Conservation (phyloP, 2,113 vertebrate genomes). For the Arvicanthis niloticus region DNA sequence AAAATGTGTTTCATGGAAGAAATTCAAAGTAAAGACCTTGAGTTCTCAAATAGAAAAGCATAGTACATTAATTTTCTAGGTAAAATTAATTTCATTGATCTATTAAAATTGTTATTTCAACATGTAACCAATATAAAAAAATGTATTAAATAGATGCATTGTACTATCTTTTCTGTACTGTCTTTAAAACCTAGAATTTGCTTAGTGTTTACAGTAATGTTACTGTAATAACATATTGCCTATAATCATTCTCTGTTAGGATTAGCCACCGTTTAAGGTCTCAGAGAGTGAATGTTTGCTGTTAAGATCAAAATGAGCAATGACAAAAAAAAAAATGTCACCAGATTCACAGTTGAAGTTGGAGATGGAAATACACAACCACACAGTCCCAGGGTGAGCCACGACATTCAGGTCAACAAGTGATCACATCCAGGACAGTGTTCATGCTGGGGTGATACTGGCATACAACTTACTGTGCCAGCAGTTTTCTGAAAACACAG, state of each 20-base stretch:
- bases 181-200: neutral
- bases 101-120: neutral
- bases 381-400: no score
- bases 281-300: neutral
- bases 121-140: neutral
- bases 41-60: neutral
- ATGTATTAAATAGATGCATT: neutral
- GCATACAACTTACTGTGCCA: neutral
- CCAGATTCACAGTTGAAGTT: neutral
- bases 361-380: neutral
- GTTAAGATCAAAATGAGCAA: neutral
- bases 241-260: neutral
- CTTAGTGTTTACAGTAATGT: neutral
- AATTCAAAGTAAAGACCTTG: conserved; percentile 30
- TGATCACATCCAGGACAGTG: neutral
- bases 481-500: neutral
- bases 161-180: neutral
- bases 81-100: neutral
- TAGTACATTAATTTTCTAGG: neutral
- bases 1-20: neutral
- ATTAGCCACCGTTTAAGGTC: neutral
- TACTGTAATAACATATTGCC: neutral
- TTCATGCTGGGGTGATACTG: neutral
- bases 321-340: neutral
- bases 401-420: neutral